Base-by-base conservation (phyloP, 2,888 invertebrate species). In the Pterostichus madidus region DNA sequence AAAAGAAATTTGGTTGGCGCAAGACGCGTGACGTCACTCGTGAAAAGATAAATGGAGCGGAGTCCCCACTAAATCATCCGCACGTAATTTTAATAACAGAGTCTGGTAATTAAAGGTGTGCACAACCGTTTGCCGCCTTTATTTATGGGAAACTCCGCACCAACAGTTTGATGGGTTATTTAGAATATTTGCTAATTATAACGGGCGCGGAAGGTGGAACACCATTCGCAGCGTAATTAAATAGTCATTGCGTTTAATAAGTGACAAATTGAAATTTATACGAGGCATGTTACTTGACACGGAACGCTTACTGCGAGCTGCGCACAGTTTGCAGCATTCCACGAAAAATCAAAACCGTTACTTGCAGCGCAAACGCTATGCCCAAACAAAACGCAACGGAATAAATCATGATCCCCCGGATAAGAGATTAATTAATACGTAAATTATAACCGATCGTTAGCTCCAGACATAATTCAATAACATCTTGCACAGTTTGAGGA, bases 171-270 rank as follows among this genome's bases (percentile, higher is more conserved):
- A 81, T 81, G 81, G 73, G 81, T 73, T 81, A 81, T 81, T 81
- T 81, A 81, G 81, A 81, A 81, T 81, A 81, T 81, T 81, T 81
- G 81, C 81, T 81, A 81, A 81, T 81, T 81, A 81, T 73, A 81
- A 75, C 46, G 68, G 68, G 80, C 68, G 46, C 79, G 49, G 68
- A 80, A 80, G 68, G 68, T 80, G 80, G 53, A 52, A 71, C 80
- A 68, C 52, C 80, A 53, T 80, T 71, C 59, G 31, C 52, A 64
- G 52, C 53, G 81, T 81, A 81, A 81, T 81, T 81, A 81, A 81
- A 75, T 81, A 73, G 81, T 81, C 75, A 81, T 81, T 81, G 73
- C 81, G 75, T 73, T 81, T 81, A 81, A 75, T 81, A 81, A 75
- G 75, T 81, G 81, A 81, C 81, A 81, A 75, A 81, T 81, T 81